Conservation (phyloP, 2,113 vertebrate genomes). For the Stegostoma tigrinum region DNA sequence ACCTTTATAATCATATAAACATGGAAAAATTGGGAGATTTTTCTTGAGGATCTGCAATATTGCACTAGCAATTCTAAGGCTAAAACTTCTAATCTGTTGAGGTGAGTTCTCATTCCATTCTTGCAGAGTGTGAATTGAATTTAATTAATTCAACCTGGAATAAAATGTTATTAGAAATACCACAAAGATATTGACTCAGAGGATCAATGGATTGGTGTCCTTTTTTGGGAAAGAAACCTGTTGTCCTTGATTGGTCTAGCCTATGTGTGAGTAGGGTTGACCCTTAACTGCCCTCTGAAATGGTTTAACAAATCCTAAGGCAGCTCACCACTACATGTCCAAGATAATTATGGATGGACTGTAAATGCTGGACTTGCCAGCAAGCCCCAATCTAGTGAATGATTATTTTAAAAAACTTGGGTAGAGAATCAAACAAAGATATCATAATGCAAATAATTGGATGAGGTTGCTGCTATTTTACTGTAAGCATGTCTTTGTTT, state of each 20-base stretch:
- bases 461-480: not conserved
- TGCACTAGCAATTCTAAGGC: not conserved
- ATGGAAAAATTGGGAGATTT: not conserved
- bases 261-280: too few relatives aligned
- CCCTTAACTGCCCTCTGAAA: not conserved
- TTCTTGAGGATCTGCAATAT: not conserved
- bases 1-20: not conserved
- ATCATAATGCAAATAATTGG: not conserved
- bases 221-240: not conserved
- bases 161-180: not conserved
- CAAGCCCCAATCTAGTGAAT: not conserved
- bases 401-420: not conserved
- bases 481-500: not conserved
- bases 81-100: not conserved
- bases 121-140: not conserved
- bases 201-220: not conserved
- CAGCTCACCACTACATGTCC: not conserved
- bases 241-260: not conserved
- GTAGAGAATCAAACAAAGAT: not conserved
- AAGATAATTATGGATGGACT: not conserved
- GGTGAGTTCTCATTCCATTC: not conserved
- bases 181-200: too few relatives aligned
- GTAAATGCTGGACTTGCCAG: not conserved
- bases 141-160: not conserved
- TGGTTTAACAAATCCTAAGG: not conserved